These are phyloP conservation scores for Jordanella pulchra DNA, from an alignment of 2,797 vertebrate genomes.

Conservation along the genomic window DNA sequence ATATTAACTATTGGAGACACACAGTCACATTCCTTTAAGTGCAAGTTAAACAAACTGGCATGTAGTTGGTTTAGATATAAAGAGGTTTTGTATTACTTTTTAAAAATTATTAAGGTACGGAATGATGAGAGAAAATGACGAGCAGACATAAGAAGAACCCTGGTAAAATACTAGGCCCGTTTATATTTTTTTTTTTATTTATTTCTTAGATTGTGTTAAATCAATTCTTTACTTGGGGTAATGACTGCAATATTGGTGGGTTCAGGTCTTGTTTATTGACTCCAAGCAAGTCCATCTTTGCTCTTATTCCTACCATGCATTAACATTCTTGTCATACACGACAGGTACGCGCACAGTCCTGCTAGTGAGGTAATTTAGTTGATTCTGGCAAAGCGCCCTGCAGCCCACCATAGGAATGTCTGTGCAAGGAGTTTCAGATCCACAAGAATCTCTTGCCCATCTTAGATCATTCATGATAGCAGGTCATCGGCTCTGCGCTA, in stretches of 20 bases:
- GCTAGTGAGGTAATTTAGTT: conserved; percentile 30
- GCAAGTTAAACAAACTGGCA: no score
- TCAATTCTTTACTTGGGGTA: background rate
- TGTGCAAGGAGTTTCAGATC: conserved; percentile 46
- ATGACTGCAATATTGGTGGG: background rate
- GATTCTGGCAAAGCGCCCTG: conserved; percentile 43
- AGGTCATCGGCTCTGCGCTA: conserved; percentile 49
- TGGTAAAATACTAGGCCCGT: no score
- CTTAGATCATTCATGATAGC: conserved; percentile 52
- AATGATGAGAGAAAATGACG: no score
- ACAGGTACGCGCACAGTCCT: conserved; percentile 20
- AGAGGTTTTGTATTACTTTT: no score
- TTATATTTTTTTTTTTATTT: no score
- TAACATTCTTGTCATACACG: conserved; percentile 8
- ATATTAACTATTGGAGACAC: no score
- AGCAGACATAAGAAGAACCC: no score
- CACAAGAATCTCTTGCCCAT: conserved; percentile 50
- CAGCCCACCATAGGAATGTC: conserved; percentile 56
- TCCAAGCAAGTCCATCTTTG: background rate
- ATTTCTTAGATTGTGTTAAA: background rate
- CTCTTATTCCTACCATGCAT: background rate
- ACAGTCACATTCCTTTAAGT: no score
- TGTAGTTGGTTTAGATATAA: no score
- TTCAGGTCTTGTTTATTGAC: background rate
- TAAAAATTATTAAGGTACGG: no score